Percentiles rank a stretch among this genome's conserved stretches.
These are phyloP conservation scores for Pionites leucogaster DNA, from an alignment of 2,113 vertebrate genomes.

Conservation along the genomic window DNA sequence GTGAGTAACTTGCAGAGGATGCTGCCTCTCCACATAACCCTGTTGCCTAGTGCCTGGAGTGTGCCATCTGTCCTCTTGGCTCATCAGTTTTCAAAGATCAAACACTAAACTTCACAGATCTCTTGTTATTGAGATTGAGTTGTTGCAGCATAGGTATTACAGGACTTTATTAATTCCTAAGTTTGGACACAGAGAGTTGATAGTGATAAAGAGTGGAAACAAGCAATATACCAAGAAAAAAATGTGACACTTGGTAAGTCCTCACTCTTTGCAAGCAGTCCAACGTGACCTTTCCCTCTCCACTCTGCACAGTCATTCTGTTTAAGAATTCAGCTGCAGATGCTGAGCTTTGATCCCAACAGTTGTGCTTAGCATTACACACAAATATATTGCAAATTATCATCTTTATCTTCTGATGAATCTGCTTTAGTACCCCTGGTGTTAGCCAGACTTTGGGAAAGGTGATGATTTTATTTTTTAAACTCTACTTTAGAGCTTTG, in stretches of 20 bases:
- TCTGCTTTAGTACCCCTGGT: background rate
- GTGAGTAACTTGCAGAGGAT: background rate
- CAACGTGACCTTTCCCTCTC: accelerated
- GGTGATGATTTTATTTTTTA: background rate
- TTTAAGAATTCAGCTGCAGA: background rate
- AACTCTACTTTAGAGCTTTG: background rate
- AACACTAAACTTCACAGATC: background rate
- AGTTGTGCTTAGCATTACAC: background rate
- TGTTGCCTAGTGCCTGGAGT: background rate
- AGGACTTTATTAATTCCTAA: background rate
- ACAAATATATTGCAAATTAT: background rate
- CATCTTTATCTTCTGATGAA: background rate
- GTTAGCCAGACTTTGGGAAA: background rate
- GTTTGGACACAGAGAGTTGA: background rate
- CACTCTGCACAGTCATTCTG: background rate
- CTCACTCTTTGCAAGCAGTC: background rate
- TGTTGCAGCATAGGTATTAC: background rate
- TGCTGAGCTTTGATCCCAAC: background rate
- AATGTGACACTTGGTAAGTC: background rate
- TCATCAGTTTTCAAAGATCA: background rate
- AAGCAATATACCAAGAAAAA: background rate
- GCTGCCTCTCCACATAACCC: background rate
- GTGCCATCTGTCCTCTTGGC: background rate
- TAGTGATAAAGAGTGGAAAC: background rate
- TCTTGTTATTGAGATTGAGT: background rate